Evolutionary conservation across 1,140 invertebrate genomes (phyloP), one percentile per base, ranked within the genome.

Genomic region (Drosophila albomicans): DNA sequence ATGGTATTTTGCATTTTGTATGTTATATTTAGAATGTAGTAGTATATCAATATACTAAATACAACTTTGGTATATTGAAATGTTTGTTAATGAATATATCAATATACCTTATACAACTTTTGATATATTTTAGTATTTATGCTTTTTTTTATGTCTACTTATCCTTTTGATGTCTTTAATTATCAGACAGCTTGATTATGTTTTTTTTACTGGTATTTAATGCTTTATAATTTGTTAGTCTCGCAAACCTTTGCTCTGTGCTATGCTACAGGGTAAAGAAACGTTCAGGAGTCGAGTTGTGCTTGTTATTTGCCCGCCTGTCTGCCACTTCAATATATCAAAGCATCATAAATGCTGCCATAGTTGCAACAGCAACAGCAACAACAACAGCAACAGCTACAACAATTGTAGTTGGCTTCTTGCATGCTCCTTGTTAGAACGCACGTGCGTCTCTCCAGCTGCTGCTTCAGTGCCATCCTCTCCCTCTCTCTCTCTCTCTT

Each of bases 321-420:
- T 58, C 35, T 79, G 77, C 78, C 78, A 85, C 84, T 86, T 78
- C 75, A 84, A 86, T 85, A 86, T 85, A 85, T 85, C 75, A 85
- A 86, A 86, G 78, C 82, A 85, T 86, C 82, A 85, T 81, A 81
- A 86, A 85, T 85, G 82, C 82, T 81, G 75, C 63, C 67, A 85
- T 75, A 72, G 75, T 81, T 74, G 64, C 81, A 76, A 28, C 66
- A 75, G 25, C 20, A 20, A 20, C 20, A 20, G 0, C 20, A 16
- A 16, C 15, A 16, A 16, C 81, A 76, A 28, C 66, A 75, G 20
- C 20, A 25, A 25, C 20, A 25, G 20, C 20, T 8, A 38, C 63
- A 52, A 52, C 43, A 56, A 13, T 25, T 25, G 10, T 41, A 32
- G 48, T 58, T 68, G 51, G 20, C 62, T 51, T 61, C 57, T 46